Evolutionary conservation across 1,140 invertebrate genomes (phyloP).

Genomic region (Yoshiicerus persimilis): DNA sequence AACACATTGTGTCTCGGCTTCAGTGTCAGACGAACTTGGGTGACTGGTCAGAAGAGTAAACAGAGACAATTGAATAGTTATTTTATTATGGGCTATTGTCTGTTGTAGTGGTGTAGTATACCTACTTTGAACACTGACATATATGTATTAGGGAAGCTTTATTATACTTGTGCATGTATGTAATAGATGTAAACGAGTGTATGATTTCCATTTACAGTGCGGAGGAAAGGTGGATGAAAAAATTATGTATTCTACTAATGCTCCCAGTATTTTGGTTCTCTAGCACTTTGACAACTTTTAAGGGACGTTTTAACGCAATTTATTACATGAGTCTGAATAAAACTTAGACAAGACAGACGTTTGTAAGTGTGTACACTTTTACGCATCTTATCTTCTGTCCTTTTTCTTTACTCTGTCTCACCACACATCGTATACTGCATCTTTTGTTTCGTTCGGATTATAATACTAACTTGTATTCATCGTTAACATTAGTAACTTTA

Average conservation of each 20-base stretch:
- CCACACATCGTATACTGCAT: background rate
- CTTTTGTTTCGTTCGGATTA: background rate
- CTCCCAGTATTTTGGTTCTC: conserved; percentile 7
- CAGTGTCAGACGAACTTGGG: background rate
- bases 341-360: background rate
- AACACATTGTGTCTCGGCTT: background rate
- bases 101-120: background rate
- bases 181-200: background rate
- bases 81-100: too few relatives aligned
- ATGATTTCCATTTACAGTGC: background rate
- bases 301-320: conserved; percentile 26
- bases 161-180: background rate
- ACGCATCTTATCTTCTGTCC: background rate
- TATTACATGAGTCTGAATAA: background rate
- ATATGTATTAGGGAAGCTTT: background rate
- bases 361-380: background rate
- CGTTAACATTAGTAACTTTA: background rate
- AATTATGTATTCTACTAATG: conserved; percentile 25
- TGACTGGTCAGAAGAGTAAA: background rate
- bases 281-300: conserved; percentile 27
- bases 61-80: background rate
- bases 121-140: too few relatives aligned
- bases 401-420: background rate
- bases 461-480: too few relatives aligned
- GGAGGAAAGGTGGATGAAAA: background rate